A percentile compares a stretch with the other conserved stretches of the same genome.
Conservation (phyloP, 1,140 invertebrate species). For the Tyrophagus putrescentiae region DNA sequence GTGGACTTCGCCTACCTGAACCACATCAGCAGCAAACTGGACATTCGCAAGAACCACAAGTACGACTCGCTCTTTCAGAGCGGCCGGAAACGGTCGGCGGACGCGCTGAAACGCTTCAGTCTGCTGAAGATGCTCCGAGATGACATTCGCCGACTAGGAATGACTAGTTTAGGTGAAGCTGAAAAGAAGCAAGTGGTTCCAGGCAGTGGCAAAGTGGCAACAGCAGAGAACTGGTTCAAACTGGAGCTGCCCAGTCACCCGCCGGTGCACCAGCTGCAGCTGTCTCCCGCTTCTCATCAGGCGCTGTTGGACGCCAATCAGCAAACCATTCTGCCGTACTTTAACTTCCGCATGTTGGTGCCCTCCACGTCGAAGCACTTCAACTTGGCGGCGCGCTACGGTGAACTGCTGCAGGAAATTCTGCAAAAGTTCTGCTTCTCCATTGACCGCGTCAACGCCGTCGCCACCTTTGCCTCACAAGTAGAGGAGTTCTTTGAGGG, state of each 20-base stretch:
- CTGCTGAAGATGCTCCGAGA: neutral
- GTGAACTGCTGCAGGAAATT: neutral
- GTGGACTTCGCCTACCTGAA: neutral
- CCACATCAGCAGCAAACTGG: neutral
- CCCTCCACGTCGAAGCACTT: neutral
- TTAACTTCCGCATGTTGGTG: neutral
- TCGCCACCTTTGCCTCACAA: neutral
- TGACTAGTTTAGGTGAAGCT: too few species aligned
- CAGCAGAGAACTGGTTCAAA: neutral
- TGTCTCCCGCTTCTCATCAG: neutral
- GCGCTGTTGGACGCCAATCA: neutral
- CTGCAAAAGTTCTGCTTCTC: neutral
- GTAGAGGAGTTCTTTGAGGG: conserved; percentile 4
- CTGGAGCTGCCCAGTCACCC: neutral
- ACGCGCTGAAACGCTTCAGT: neutral
- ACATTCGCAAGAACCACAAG: neutral
- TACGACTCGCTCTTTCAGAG: neutral
- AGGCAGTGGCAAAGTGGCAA: neutral
- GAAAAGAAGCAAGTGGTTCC: neutral
- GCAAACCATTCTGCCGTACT: neutral
- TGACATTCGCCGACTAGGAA: neutral
- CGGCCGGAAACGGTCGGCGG: neutral
- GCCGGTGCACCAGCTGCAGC: neutral
- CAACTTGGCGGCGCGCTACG: neutral
- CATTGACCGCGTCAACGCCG: neutral